Base-by-base conservation (phyloP, 2,888 invertebrate species). In the Gryllus longicercus region DNA sequence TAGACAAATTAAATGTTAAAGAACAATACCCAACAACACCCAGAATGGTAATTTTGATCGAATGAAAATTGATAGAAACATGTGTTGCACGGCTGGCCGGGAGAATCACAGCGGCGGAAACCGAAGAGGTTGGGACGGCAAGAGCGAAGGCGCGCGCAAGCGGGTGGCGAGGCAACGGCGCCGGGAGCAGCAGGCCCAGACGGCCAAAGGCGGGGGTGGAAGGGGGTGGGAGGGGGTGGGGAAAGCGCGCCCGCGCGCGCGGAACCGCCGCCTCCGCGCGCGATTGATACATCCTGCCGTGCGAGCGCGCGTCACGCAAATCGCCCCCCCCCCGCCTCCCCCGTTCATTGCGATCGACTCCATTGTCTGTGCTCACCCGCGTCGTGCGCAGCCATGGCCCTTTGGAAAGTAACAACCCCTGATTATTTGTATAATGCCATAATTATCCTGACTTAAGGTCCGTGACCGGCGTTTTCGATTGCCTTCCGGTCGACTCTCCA, bases 201-300 rank as follows among this genome's bases (percentile, higher is more conserved):
- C 38, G 38, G 38, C 38, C 38, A 8, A 38, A 38, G 38, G 38
- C 4, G 38, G 38, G 8, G 38, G 38, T 1, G 38, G 0, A 21
- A 8, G 38, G 38, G 38, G 2, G 25, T 5, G 38, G 38, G n/a
- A n/a, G n/a, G n/a, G n/a, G n/a, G n/a, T n/a, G n/a, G n/a, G n/a
- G n/a, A 38, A 38, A 38, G 38, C 38, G 38, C 38, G 38, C 38
- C 38, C 38, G 38, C 63, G 14, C n/a, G 16, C n/a, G 63, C 63
- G 63, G 16, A 63, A 63, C 63, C n/a, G n/a, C 16, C 63, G 63
- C 63, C 16, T 63, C 63, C n/a, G 63, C 63, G 16, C 63, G 16
- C 63, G 63, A 63, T 63, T 63, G 63, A 63, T 63, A 63, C 63
- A 63, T 63, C 63, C 63, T 63, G 63, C n/a, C 63, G 63, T 63